Evolutionary conservation across 2,888 invertebrate species (phyloP), one percentile per base, ranked within the genome.

Genomic region (Pyrocoelia pectoralis): DNA sequence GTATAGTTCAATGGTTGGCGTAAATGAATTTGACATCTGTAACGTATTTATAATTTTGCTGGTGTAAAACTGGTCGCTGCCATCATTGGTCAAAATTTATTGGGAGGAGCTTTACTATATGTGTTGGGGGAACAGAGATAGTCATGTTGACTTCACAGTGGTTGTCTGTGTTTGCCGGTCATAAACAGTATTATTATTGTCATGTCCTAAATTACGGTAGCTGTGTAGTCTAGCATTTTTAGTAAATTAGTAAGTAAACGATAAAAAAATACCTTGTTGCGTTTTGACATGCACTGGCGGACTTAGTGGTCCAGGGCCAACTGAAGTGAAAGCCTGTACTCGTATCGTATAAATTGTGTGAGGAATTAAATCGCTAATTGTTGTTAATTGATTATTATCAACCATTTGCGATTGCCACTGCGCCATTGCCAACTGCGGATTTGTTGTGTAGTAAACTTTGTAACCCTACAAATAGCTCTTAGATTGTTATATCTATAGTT

Each of bases 241-340:
- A n/a, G n/a, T n/a, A n/a, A n/a, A 24, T 24, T 24, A 24, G 6
- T 24, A 24, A 6, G 33, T 8, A 24, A 24, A 24, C 24, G 3
- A 3, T 17, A 48, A 13, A 28, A 2, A 12, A 9, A 29, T 81
- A 93, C 93, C 98, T 89, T 95, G 97, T 78, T 96, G 95, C 19
- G 97, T 98, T 84, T 97, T 95, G 74, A 98, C 97, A 82, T 96
- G 95, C n/a, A 97, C 95, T n/a, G 97, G 94, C 2, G 92, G 88
- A 70, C 97, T 97, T 71, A 96, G 87, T 0, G 98, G 98, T 50
- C 98, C 97, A 41, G 95, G 94, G 0, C 98, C 98, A 66, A 97
- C 94, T 12, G 93, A 94, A 5, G 97, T 97, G 80, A 92, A 92
- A 1, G 96, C 96, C 79, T 95, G 95, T 2, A 97, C 97, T 60